Evolutionary conservation across 2,113 vertebrate genomes (phyloP).

Genomic region (Platichthys flesus): DNA sequence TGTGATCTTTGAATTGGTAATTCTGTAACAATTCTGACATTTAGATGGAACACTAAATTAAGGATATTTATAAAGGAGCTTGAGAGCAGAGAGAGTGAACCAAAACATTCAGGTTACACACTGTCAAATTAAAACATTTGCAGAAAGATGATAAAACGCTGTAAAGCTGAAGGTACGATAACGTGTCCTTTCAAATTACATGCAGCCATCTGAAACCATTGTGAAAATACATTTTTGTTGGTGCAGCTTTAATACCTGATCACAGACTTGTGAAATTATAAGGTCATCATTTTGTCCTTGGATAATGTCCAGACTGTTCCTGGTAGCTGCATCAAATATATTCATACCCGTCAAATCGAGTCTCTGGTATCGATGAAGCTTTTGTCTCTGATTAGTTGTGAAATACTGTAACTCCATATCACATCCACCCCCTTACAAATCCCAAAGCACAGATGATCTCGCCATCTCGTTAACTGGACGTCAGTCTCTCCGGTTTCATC

Average conservation of each 20-base stretch:
- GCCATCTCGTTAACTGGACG: constrained; percentile 29
- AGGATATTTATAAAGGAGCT: too few relatives aligned
- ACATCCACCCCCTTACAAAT: neutral
- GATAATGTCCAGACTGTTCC: neutral
- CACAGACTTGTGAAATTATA: neutral
- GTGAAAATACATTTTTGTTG: too few relatives aligned
- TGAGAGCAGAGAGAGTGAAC: neutral
- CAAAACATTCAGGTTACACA: neutral
- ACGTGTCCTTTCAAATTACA: too few relatives aligned
- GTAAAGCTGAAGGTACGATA: too few relatives aligned
- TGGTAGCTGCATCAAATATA: too few relatives aligned
- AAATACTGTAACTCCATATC: neutral
- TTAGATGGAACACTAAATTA: neutral
- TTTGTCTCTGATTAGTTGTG: too few relatives aligned
- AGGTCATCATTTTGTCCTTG: neutral
- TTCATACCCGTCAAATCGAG: too few relatives aligned
- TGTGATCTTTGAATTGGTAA: too few relatives aligned
- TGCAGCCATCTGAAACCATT: too few relatives aligned
- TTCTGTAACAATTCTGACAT: neutral
- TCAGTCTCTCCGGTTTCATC: constrained; percentile 49
- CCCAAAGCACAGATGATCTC: constrained; percentile 48
- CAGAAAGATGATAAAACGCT: neutral
- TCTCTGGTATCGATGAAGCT: too few relatives aligned
- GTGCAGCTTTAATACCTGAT: neutral
- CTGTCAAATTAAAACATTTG: neutral